phyloP scores from a whole-genome alignment of 2,113 vertebrate genomes.

The Amblyopsis rosae region DNA sequence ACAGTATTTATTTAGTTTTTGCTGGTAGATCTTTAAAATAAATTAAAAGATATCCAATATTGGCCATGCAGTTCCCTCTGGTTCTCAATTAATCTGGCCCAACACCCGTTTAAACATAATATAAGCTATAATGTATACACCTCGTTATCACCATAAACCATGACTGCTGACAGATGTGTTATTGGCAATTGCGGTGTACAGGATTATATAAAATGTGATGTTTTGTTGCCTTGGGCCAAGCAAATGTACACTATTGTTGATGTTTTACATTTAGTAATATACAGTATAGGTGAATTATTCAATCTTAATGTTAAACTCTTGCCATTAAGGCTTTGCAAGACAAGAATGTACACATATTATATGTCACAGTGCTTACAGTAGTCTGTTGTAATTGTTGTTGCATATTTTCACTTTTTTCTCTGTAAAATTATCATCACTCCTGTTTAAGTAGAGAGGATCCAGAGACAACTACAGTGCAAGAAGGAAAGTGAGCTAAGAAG shows the following conservation, averaged over 20 bases:
- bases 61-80: too few relatives aligned
- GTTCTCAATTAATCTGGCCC: too few relatives aligned
- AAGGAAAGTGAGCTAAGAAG: not conserved
- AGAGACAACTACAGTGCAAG: constrained; percentile 1
- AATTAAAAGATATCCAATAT: too few relatives aligned
- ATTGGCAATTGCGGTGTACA: not conserved
- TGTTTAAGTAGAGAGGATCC: constrained; percentile 2
- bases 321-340: too few relatives aligned
- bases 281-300: too few relatives aligned
- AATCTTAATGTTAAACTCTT: too few relatives aligned
- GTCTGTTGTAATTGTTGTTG: too few relatives aligned
- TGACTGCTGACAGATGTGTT: not conserved
- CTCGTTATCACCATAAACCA: not conserved
- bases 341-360: too few relatives aligned
- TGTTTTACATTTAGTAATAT: not conserved
- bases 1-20: too few relatives aligned
- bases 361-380: too few relatives aligned
- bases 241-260: not conserved
- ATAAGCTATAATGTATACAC: not conserved
- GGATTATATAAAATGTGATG: not conserved
- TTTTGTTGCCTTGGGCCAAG: not conserved
- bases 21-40: too few relatives aligned
- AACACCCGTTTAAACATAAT: not conserved
- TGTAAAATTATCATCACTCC: not conserved
- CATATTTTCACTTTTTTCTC: too few relatives aligned